Evolutionary conservation across 2,113 vertebrate genomes (phyloP).

Genomic region (Camelus bactrianus): DNA sequence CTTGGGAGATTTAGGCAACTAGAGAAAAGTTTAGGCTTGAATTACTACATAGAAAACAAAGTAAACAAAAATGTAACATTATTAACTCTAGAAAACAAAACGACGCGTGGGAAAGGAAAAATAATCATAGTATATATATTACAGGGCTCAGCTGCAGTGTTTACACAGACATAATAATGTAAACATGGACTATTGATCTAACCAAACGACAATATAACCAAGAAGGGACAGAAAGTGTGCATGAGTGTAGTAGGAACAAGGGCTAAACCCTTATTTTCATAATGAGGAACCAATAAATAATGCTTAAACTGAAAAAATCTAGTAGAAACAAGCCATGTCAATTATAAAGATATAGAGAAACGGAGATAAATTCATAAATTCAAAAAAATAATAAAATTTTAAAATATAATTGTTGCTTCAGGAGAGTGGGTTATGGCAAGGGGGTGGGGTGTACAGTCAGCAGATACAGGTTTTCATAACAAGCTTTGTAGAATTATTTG

Average conservation of each 20-base stretch:
- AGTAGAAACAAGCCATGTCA: conserved; percentile 39
- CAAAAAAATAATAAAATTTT: background rate
- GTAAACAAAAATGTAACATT: conserved; percentile 45
- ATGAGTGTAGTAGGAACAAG: background rate
- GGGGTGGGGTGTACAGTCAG: background rate
- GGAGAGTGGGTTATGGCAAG: background rate
- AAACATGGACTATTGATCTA: conserved; percentile 63
- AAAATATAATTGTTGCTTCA: conserved; percentile 11
- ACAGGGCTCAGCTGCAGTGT: background rate
- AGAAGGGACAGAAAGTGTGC: background rate
- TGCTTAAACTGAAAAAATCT: conserved; percentile 37
- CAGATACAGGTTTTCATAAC: background rate
- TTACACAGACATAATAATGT: conserved; percentile 50
- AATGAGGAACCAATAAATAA: conserved; percentile 10
- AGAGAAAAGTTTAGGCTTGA: background rate
- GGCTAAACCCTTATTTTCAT: conserved; percentile 56
- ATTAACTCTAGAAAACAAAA: conserved; percentile 66
- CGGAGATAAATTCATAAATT: conserved; percentile 26
- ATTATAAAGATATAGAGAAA: background rate
- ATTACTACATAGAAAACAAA: conserved; percentile 47
- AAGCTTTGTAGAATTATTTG: background rate
- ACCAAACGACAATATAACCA: conserved; percentile 51
- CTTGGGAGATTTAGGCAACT: background rate
- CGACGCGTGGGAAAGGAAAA: conserved; percentile 8
- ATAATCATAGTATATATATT: conserved; percentile 37